Percentiles rank a stretch among this genome's conserved stretches.
Evolutionary conservation across 2,888 invertebrate genomes (phyloP).

Genomic region (Myopa testacea): DNA sequence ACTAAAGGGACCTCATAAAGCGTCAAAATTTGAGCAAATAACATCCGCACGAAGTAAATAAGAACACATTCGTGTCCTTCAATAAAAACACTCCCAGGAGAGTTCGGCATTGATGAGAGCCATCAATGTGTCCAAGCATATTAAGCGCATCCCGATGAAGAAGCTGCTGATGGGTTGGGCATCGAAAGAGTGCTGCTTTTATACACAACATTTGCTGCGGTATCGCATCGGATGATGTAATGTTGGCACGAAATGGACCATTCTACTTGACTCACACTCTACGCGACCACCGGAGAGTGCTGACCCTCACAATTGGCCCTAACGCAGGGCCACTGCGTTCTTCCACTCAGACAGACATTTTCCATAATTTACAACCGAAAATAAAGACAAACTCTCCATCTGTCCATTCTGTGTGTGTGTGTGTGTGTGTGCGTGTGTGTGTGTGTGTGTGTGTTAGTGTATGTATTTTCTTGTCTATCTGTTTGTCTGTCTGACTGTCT

Average conservation of each 20-base stretch:
- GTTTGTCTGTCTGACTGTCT: constrained; percentile 1
- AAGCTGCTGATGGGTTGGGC: neutral
- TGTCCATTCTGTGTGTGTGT: neutral
- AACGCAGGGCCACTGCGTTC: constrained; percentile 18
- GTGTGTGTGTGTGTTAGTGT: too few species aligned
- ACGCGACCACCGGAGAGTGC: constrained; percentile 16
- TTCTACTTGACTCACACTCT: constrained; percentile 18
- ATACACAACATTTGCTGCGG: constrained; percentile 43
- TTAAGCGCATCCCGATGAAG: constrained; percentile 43
- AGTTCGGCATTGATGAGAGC: constrained; percentile 49
- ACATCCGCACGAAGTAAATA: constrained; percentile 35
- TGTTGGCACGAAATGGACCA: constrained; percentile 44
- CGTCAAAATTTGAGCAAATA: constrained; percentile 48
- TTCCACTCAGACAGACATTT: constrained; percentile 20
- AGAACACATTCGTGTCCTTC: constrained; percentile 43
- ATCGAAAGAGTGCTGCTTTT: constrained; percentile 24
- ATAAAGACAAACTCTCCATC: neutral
- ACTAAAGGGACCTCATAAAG: constrained; percentile 55
- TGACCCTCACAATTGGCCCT: constrained; percentile 33
- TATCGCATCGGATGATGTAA: constrained; percentile 50
- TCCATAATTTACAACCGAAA: constrained; percentile 44
- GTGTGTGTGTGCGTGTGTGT: neutral
- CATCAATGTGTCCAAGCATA: constrained; percentile 51
- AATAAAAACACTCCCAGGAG: constrained; percentile 50
- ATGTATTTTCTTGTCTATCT: neutral